Base-by-base conservation (phyloP, 30 jellyfish, hydroid and myxozoan genomes). In the Hydra vulgaris region DNA sequence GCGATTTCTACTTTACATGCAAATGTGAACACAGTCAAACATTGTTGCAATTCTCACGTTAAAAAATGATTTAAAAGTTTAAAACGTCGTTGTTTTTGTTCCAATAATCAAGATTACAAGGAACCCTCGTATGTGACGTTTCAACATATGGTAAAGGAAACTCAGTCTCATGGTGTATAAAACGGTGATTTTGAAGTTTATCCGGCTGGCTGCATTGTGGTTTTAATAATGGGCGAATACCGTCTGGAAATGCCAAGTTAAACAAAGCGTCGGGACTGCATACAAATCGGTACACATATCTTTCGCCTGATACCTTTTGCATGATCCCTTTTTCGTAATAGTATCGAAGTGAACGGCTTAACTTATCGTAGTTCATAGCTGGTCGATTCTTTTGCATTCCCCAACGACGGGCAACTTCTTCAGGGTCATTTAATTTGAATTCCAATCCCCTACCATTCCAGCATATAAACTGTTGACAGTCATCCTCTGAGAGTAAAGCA, bases 391-490 rank as follows among this genome's bases (percentile, higher is more conserved):
- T 92, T 76, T 92, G 98, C 73, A 92, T 92, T 54, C 98, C 98
- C 98, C 98, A 92, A 67, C 98, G 84, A 52, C 98, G 84, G 54
- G 98, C 98, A 21, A 92, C 96, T 78, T 92, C 98, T 86, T 92
- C 98, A 24, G 98, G 98, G 83, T 92, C 98, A 70, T 86, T 81
- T 12, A 92, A 82, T 66, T 92, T 92, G 93, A 92, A 92, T 78
- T 92, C 98, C 72, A 92, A 90, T 26, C 95, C 98, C 67, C 98
- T 66, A 5, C 98, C 98, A 22, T 92, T 87, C 98, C 98, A 92
- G 69, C 96, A 81, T 69, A 92, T 92, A 85, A 86, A 92, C 74
- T 87, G 98, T 21, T 83, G 98, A 54, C 98, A 92, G 56, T 92
- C 98, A 22, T 90, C 87, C 70, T 92, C 98, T 52, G 98, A 92